These are phyloP conservation scores for Drosophila niveifrons DNA, from an alignment of 2,888 invertebrate genomes.

Conservation along the genomic window DNA sequence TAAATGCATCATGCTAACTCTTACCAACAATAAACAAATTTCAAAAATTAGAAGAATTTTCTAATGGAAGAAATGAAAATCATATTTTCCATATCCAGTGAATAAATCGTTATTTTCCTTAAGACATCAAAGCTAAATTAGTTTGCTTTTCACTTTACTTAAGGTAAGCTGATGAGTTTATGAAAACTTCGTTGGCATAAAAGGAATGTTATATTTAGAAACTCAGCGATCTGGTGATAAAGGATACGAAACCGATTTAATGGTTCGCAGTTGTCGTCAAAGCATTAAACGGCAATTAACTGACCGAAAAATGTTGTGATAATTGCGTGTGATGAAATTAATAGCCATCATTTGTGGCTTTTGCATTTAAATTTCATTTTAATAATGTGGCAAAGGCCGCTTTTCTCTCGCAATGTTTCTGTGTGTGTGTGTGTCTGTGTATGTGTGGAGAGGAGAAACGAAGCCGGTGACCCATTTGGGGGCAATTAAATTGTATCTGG, in stretches of 20 bases:
- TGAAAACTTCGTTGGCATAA: background rate
- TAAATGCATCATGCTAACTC: too few relatives aligned
- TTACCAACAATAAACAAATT: too few relatives aligned
- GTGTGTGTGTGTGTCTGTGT: background rate
- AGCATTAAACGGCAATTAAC: conserved; percentile 63
- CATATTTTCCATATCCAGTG: too few relatives aligned
- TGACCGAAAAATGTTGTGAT: conserved; percentile 70
- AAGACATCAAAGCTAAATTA: background rate
- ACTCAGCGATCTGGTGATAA: background rate
- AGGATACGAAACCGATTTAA: conserved; percentile 33
- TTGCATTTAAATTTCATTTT: conserved; percentile 67
- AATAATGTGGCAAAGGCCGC: conserved; percentile 59
- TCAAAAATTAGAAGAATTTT: too few relatives aligned
- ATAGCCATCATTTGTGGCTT: conserved; percentile 68
- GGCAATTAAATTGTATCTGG: conserved; percentile 72
- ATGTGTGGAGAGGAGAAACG: background rate
- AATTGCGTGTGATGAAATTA: conserved; percentile 70
- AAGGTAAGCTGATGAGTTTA: background rate
- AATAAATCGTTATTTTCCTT: too few relatives aligned
- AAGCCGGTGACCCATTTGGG: conserved; percentile 37
- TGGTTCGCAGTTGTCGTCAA: conserved; percentile 48
- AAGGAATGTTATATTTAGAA: background rate
- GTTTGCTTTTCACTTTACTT: background rate
- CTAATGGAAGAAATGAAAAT: too few relatives aligned
- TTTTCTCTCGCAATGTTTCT: background rate